Conservation (phyloP, 2,797 vertebrate species). For the Gadopsis bispinosus region DNA sequence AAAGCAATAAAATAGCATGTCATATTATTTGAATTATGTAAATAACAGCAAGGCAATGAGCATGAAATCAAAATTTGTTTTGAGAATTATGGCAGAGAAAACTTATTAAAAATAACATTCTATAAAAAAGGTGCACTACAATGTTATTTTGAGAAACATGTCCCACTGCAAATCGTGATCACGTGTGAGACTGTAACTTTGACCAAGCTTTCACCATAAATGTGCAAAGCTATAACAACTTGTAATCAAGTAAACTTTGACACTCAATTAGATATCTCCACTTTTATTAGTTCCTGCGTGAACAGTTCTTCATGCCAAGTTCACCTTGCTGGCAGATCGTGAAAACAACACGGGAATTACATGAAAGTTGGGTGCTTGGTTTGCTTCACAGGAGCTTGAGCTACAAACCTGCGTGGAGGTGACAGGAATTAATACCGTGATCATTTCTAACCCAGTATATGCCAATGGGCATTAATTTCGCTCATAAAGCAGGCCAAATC, state of each 20-base stretch:
- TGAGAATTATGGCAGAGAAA: conserved; percentile 16
- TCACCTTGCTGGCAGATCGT: conserved; percentile 42
- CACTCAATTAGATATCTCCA: conserved; percentile 23
- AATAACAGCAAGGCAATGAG: conserved; percentile 23
- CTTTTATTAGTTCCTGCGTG: conserved; percentile 50
- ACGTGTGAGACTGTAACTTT: conserved; percentile 7
- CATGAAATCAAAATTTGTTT: conserved; percentile 28
- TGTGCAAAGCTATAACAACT: conserved; percentile 5
- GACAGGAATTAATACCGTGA: conserved; percentile 54
- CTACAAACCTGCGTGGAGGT: conserved; percentile 46
- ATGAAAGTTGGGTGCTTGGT: conserved; percentile 51
- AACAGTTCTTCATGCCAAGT: conserved; percentile 43
- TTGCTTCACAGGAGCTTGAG: conserved; percentile 30
- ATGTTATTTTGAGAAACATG: conserved; percentile 17
- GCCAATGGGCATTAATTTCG: conserved; percentile 42
- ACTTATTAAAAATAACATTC: conserved; percentile 12
- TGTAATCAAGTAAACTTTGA: neutral
- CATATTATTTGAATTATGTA: conserved; percentile 39
- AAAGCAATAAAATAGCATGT: conserved; percentile 44
- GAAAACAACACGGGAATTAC: conserved; percentile 45
- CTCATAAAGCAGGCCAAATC: conserved; percentile 42
- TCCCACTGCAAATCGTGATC: neutral
- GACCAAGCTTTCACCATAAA: neutral
- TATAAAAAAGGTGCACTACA: conserved; percentile 7
- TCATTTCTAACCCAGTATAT: conserved; percentile 31